Evolutionary conservation across 1,140 invertebrate species (phyloP).

Genomic region (Asbolus verrucosus): DNA sequence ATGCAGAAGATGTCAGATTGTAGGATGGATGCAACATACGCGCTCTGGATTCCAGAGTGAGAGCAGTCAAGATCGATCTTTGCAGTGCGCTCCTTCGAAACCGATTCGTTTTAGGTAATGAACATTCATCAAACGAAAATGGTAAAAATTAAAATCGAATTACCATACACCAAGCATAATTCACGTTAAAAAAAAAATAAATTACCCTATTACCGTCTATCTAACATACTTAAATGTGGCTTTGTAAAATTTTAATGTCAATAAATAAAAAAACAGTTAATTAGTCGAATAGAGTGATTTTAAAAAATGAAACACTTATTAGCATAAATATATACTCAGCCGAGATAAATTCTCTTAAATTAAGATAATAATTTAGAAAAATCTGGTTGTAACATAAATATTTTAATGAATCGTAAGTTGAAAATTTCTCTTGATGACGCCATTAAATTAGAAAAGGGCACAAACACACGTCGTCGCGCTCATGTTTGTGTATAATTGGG

Average conservation of each 20-base stretch:
- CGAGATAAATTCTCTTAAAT: slow-evolving; percentile 33
- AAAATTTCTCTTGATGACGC: not conserved
- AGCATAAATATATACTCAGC: slow-evolving; percentile 24
- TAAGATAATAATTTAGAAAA: slow-evolving; percentile 20
- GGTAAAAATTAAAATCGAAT: not conserved
- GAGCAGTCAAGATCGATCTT: no score
- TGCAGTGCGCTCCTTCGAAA: no score
- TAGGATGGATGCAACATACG: not conserved
- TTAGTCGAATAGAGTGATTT: slow-evolving; percentile 14
- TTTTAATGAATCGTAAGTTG: not conserved
- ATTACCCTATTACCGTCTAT: slow-evolving; percentile 2
- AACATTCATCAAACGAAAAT: not conserved
- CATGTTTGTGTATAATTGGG: no score
- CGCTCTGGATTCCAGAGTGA: no score
- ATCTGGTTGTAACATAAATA: slow-evolving; percentile 4
- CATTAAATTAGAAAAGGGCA: not conserved
- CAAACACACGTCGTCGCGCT: no score
- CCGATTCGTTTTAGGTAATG: no score
- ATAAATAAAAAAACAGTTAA: slow-evolving; percentile 32
- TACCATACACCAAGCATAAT: not conserved
- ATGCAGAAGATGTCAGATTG: slow-evolving; percentile 9
- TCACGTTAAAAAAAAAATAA: not conserved
- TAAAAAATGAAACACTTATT: slow-evolving; percentile 19
- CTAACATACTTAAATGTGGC: not conserved
- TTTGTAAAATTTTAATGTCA: slow-evolving; percentile 19